Percentiles rank a stretch among this genome's conserved stretches.
phyloP scores from a whole-genome alignment of 2,888 invertebrate genomes.

The Drosophila cracens region DNA sequence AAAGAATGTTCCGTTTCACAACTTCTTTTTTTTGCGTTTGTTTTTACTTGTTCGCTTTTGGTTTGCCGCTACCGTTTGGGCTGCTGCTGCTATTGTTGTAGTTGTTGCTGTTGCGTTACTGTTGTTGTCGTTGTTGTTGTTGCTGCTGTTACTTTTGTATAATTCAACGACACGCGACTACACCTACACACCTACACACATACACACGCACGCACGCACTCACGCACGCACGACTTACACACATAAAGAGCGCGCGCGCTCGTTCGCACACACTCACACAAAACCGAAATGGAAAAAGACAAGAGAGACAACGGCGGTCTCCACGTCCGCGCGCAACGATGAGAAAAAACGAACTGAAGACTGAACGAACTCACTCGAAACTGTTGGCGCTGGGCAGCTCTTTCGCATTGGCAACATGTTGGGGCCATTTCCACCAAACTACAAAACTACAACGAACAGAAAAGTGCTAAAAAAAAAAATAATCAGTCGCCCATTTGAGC shows the following conservation, averaged over 20 bases:
- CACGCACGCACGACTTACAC: conserved; percentile 8
- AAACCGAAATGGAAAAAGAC: conserved; percentile 43
- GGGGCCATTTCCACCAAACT: conserved; percentile 27
- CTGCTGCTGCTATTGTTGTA: conserved; percentile 49
- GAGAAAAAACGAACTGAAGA: conserved; percentile 61
- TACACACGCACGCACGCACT: conserved; percentile 13
- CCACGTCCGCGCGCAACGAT: conserved; percentile 53
- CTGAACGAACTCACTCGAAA: conserved; percentile 29
- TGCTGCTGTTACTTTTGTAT: conserved; percentile 43
- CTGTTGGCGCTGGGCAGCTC: conserved; percentile 42
- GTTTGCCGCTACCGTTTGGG: conserved; percentile 64
- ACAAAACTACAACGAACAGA: conserved; percentile 2
- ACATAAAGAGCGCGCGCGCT: conserved; percentile 37
- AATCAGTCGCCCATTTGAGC: background rate
- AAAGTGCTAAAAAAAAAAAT: background rate
- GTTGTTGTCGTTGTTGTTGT: conserved; percentile 34
- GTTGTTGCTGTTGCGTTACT: conserved; percentile 34
- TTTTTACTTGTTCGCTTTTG: conserved; percentile 45
- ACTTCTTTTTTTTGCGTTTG: conserved; percentile 30
- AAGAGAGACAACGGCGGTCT: conserved; percentile 35
- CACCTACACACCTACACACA: conserved; percentile 47
- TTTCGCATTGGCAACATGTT: conserved; percentile 57
- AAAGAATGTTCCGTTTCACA: conserved; percentile 56
- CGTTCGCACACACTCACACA: conserved; percentile 33
- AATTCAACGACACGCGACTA: conserved; percentile 58